Evolutionary conservation across 2,888 invertebrate genomes (phyloP).

Genomic region (Parthenolecanium corni): DNA sequence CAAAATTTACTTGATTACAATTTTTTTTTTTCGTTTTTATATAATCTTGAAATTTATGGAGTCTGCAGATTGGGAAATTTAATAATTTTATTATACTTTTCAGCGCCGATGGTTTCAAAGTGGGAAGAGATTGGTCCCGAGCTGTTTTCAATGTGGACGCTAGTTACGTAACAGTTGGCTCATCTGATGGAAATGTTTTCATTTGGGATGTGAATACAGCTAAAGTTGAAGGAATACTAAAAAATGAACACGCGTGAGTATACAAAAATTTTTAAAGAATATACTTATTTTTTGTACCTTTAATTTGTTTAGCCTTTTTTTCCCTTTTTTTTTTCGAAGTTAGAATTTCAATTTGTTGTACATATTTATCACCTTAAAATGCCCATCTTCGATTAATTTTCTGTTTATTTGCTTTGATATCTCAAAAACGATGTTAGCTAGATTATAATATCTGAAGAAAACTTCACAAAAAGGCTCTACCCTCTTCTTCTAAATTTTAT

Average conservation of each 20-base stretch:
- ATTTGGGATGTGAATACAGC: slow-evolving; percentile 78
- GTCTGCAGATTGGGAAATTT: too few relatives aligned
- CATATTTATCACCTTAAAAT: neutral
- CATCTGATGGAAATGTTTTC: slow-evolving; percentile 78
- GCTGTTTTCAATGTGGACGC: slow-evolving; percentile 87
- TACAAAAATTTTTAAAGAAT: neutral
- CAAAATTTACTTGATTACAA: too few relatives aligned
- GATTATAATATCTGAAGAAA: too few relatives aligned
- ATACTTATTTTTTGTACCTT: neutral
- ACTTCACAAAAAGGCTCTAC: too few relatives aligned
- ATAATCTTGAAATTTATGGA: neutral
- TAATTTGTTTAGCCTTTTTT: neutral
- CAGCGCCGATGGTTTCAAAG: slow-evolving; percentile 90
- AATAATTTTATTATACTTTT: slow-evolving; percentile 34
- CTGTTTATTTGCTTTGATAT: neutral
- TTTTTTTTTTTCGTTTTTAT: neutral
- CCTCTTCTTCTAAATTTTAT: too few relatives aligned
- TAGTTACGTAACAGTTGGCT: slow-evolving; percentile 79
- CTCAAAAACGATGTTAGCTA: too few relatives aligned
- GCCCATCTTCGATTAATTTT: neutral
- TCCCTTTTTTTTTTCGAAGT: neutral
- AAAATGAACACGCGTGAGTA: slow-evolving; percentile 43
- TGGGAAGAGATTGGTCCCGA: slow-evolving; percentile 87
- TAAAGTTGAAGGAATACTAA: slow-evolving; percentile 63
- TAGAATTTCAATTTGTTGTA: neutral